A percentile compares a stretch with the other conserved stretches of the same genome.
Evolutionary conservation across 2,113 vertebrate species (phyloP).

Genomic region (Hippolais icterina): DNA sequence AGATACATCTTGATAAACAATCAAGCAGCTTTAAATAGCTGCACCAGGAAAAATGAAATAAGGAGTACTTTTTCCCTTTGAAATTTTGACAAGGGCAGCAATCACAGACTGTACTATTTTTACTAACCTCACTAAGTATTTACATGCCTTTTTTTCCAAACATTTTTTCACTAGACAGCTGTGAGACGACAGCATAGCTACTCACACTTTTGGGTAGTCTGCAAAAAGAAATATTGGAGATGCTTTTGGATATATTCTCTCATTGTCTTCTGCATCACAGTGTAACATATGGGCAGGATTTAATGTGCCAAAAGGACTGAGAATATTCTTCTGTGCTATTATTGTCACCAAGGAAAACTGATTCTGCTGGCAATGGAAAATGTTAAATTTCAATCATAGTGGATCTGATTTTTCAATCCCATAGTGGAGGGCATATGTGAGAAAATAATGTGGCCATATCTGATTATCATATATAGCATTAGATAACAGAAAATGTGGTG

Average conservation of each 20-base stretch:
- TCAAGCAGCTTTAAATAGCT: background rate
- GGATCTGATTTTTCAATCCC: background rate
- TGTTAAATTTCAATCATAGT: background rate
- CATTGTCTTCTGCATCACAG: background rate
- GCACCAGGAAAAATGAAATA: background rate
- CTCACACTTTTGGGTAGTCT: background rate
- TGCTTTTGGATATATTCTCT: background rate
- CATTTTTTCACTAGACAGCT: background rate
- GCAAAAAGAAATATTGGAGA: background rate
- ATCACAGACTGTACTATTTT: background rate
- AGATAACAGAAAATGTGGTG: background rate
- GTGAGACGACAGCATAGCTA: background rate
- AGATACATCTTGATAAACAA: background rate
- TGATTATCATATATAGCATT: background rate
- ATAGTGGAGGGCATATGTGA: background rate
- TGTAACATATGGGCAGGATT: background rate
- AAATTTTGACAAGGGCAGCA: background rate
- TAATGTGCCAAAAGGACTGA: background rate
- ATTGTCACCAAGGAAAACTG: background rate
- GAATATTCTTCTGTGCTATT: background rate
- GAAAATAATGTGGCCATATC: background rate
- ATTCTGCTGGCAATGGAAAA: background rate
- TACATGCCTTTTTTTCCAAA: background rate
- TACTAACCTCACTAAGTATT: background rate
- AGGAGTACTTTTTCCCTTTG: background rate